Evolutionary conservation across 2,113 vertebrate genomes (phyloP).

Genomic region (Muntiacus muntjak): DNA sequence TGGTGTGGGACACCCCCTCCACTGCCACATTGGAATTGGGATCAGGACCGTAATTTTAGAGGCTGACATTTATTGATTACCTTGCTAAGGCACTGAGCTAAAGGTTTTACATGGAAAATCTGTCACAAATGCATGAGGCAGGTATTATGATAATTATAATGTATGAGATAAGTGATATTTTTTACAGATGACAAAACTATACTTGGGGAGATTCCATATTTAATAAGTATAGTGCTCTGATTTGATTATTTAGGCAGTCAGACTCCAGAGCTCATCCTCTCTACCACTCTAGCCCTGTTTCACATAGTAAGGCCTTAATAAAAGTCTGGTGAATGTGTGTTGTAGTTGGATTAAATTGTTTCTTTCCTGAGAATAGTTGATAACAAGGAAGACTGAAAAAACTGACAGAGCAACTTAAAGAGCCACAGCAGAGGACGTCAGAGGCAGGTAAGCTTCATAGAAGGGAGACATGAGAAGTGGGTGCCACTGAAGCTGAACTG

Average conservation of each 20-base stretch:
- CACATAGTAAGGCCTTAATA: background rate
- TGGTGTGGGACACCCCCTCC: background rate
- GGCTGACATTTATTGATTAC: background rate
- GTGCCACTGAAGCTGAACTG: background rate
- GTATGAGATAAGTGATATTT: background rate
- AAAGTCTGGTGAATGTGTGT: background rate
- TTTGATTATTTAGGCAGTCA: background rate
- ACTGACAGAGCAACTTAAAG: background rate
- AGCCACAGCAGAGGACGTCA: background rate
- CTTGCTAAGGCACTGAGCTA: background rate
- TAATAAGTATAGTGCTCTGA: background rate
- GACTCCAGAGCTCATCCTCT: background rate
- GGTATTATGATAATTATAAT: background rate
- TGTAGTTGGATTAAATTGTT: background rate
- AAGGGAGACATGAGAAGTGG: background rate
- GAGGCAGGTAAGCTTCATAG: background rate
- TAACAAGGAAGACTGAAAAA: background rate
- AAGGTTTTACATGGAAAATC: background rate
- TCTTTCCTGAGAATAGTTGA: background rate
- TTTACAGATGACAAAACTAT: background rate
- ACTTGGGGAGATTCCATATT: background rate
- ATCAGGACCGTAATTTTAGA: background rate
- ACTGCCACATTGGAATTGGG: background rate
- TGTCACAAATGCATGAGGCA: background rate
- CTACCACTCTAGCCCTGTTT: background rate